Conservation (phyloP, 2,797 vertebrate genomes). For the Crocidura indochinensis region DNA sequence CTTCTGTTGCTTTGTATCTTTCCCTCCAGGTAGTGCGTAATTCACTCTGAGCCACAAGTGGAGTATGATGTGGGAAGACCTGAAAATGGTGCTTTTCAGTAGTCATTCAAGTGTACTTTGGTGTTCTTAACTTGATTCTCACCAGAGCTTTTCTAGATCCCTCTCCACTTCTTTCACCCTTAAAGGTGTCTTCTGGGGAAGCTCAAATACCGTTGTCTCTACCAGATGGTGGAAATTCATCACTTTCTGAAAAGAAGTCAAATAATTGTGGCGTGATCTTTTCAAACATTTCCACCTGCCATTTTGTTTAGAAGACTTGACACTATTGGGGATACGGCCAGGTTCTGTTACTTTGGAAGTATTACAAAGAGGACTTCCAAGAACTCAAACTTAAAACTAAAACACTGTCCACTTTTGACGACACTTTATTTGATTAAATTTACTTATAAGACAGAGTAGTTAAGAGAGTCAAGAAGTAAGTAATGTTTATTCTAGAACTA, state of each 20-base stretch:
- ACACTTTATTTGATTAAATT: neutral
- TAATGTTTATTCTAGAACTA: neutral
- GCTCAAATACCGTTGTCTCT: neutral
- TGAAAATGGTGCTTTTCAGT: slow-evolving; percentile 60
- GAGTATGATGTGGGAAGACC: slow-evolving; percentile 28
- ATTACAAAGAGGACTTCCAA: neutral
- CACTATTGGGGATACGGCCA: slow-evolving; percentile 15
- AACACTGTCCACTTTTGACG: neutral
- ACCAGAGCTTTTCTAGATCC: slow-evolving; percentile 39
- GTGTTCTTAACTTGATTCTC: slow-evolving; percentile 60
- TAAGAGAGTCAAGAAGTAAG: neutral
- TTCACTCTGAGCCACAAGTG: slow-evolving; percentile 32
- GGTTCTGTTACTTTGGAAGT: slow-evolving; percentile 36
- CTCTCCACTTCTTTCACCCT: slow-evolving; percentile 57
- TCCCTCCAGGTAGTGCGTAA: slow-evolving; percentile 63
- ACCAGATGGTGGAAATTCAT: neutral
- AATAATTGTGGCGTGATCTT: neutral
- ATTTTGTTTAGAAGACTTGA: slow-evolving; percentile 43
- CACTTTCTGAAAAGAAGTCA: slow-evolving; percentile 8
- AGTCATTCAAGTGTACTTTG: slow-evolving; percentile 40
- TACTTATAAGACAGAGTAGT: neutral
- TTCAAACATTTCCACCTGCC: slow-evolving; percentile 42
- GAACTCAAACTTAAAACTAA: neutral
- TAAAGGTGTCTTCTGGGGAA: slow-evolving; percentile 44
- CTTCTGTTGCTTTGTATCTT: slow-evolving; percentile 68